Evolutionary conservation across 2,113 vertebrate species (phyloP), one percentile per base, ranked within the genome.

Genomic region (Stercorarius parasiticus): DNA sequence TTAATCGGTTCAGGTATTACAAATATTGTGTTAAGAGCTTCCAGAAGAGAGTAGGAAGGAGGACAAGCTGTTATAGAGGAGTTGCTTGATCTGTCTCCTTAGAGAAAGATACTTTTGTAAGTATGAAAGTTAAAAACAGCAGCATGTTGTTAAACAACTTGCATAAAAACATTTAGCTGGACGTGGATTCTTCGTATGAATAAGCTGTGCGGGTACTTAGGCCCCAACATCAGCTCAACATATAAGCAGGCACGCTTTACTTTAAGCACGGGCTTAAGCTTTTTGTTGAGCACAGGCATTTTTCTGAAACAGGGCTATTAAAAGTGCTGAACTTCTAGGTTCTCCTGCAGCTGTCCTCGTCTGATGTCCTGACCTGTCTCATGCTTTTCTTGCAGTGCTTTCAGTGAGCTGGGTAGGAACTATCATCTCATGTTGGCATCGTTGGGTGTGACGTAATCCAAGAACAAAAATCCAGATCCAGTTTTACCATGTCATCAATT

Each of bases 401-500:
- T 94, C 92, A 85, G 87, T 27, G 74, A 92, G 78, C 85, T 86
- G 73, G 79, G 69, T 94, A 79, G 89, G 93, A 83, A 34, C 40
- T 45, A 56, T 88, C 83, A 49, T 90, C 92, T 97, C 96, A 93
- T 55, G 19, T 94, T 97, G 96, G 97, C 96, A 95, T 97, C 94
- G 97, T 52, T 80, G 77, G 61, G 66, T 49, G 85, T 91, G 88
- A 96, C 5, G n/a, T 30, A 61, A 93, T 50, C 61, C 66, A 59
- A 94, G 94, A 84, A 49, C 92, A 90, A 81, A 93, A 95, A 90
- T 93, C 79, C 71, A 89, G 76, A 90, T 92, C 88, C 59, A 82
- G 42, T 97, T 97, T 93, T 77, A 96, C 89, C 90, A 85, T 79
- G 77, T 96, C 96, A 96, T 95, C 95, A 86, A 74, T 98, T 98